A percentile compares a stretch with the other conserved stretches of the same genome.
Conservation (phyloP, 2,113 vertebrate species). For the Otocyon megalotis region DNA sequence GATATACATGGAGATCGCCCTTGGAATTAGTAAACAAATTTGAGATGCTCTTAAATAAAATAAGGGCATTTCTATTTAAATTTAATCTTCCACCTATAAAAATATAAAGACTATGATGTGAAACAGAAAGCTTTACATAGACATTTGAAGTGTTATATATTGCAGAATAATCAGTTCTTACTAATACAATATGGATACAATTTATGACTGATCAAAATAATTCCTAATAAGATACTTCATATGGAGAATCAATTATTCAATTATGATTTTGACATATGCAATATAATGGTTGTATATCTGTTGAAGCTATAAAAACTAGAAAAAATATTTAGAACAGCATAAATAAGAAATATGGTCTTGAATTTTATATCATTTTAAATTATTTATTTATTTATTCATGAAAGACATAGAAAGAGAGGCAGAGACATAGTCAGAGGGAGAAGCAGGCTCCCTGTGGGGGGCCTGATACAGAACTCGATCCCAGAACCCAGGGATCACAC, state of each 20-base stretch:
- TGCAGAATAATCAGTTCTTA: background rate
- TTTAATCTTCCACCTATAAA: background rate
- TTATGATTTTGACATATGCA: slow-evolving; percentile 53
- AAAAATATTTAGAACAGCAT: slow-evolving; percentile 38
- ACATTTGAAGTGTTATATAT: background rate
- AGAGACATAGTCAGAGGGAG: too few relatives aligned
- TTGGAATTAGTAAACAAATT: background rate
- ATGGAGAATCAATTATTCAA: slow-evolving; percentile 50
- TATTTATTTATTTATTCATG: too few relatives aligned
- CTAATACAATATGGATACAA: background rate
- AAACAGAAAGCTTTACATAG: background rate
- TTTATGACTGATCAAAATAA: background rate
- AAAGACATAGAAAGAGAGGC: too few relatives aligned
- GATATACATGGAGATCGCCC: background rate
- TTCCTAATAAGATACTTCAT: background rate
- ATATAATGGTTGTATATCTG: background rate
- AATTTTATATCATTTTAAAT: background rate
- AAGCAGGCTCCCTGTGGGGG: too few relatives aligned
- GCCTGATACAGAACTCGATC: too few relatives aligned
- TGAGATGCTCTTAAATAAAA: background rate
- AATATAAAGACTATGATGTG: background rate
- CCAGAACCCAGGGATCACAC: too few relatives aligned
- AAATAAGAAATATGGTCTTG: slow-evolving; percentile 21
- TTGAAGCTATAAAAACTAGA: slow-evolving; percentile 14
- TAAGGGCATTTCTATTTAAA: background rate